phyloP scores from a whole-genome alignment of 2,797 vertebrate genomes.

The Acanthurus leucopareius region DNA sequence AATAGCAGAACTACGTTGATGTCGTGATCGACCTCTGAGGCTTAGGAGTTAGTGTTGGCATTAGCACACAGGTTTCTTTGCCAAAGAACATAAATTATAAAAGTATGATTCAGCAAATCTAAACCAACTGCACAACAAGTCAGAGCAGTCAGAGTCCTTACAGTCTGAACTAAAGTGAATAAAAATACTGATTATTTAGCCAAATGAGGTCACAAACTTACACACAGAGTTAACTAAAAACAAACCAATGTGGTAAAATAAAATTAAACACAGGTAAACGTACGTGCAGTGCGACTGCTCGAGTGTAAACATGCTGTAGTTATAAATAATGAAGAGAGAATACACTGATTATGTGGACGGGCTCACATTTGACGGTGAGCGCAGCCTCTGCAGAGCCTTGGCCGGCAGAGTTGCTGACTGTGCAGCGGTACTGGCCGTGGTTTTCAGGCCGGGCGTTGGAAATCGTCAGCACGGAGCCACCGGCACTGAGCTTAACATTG shows the following conservation, averaged over 20 bases:
- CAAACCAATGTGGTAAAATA: background rate
- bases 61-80: too few relatives aligned
- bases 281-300: background rate
- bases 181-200: background rate
- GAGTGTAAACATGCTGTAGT: background rate
- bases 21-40: too few relatives aligned
- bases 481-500: slow-evolving; percentile 89
- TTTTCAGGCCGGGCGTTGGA: slow-evolving; percentile 80
- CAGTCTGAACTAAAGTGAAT: too few relatives aligned
- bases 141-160: too few relatives aligned
- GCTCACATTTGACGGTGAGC: slow-evolving; percentile 90
- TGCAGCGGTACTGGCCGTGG: slow-evolving; percentile 92
- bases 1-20: too few relatives aligned
- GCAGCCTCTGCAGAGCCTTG: slow-evolving; percentile 81
- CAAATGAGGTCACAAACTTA: too few relatives aligned
- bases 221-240: background rate
- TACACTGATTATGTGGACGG: background rate
- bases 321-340: background rate
- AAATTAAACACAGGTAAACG: background rate
- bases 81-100: too few relatives aligned
- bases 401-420: slow-evolving; percentile 87
- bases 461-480: slow-evolving; percentile 89
- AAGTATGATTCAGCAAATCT: too few relatives aligned
- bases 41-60: too few relatives aligned
- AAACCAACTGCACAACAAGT: too few relatives aligned